Conservation (phyloP, 2,797 vertebrate genomes). For the Artibeus lituratus region DNA sequence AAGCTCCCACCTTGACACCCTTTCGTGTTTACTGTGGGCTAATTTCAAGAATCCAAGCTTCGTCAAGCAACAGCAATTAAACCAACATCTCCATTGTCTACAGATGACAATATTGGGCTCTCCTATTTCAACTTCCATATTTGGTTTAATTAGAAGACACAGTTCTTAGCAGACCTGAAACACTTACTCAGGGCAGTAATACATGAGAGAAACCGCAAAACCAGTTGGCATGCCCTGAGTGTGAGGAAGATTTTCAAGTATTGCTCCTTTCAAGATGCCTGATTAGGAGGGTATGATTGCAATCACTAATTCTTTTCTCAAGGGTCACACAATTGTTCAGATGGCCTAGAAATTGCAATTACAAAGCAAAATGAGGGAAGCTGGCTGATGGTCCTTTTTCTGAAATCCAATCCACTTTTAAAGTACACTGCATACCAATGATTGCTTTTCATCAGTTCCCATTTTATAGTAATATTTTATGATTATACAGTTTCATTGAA, state of each 20-base stretch:
- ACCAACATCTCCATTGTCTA: conserved; percentile 42
- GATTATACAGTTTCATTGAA: conserved; percentile 60
- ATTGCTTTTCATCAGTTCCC: conserved; percentile 66
- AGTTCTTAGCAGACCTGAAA: conserved; percentile 76
- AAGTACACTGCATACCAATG: conserved; percentile 65
- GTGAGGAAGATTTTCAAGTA: conserved; percentile 75
- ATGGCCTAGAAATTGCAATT: conserved; percentile 78
- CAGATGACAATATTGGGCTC: conserved; percentile 16
- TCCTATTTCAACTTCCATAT: conserved; percentile 38
- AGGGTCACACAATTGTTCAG: conserved; percentile 78
- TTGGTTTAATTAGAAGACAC: conserved; percentile 72
- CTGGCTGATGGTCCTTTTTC: conserved; percentile 43
- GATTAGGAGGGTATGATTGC: conserved; percentile 84
- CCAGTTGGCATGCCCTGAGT: conserved; percentile 57
- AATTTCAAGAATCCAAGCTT: conserved; percentile 28
- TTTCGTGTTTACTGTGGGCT: conserved; percentile 59
- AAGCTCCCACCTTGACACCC: conserved; percentile 35
- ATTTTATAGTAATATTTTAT: conserved; percentile 65
- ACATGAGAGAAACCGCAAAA: conserved; percentile 52
- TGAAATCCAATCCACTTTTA: conserved; percentile 70
- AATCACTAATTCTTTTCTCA: conserved; percentile 83
- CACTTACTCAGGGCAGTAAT: conserved; percentile 60
- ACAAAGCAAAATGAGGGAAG: conserved; percentile 75
- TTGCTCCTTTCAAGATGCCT: conserved; percentile 73
- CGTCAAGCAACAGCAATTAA: conserved; percentile 47